Percentiles rank a stretch among this genome's conserved stretches.
These are phyloP conservation scores for Peucedramus taeniatus DNA, from an alignment of 2,113 vertebrate genomes.

Conservation along the genomic window DNA sequence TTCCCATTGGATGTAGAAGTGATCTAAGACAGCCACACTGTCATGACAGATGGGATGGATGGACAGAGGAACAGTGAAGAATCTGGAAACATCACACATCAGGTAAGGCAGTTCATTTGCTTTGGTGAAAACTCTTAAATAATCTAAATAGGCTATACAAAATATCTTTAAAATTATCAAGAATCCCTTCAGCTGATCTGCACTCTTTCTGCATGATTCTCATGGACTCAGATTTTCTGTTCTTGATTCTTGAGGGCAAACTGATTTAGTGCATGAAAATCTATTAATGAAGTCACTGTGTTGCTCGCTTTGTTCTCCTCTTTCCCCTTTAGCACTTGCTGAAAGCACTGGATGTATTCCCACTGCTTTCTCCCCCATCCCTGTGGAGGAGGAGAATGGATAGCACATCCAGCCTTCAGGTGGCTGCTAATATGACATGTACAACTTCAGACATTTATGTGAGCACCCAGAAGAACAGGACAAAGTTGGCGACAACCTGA, in stretches of 20 bases:
- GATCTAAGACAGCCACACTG: neutral
- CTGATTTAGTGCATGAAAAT: neutral
- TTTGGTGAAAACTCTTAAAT: neutral
- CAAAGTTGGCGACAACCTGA: neutral
- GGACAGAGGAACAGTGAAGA: neutral
- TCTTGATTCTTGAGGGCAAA: neutral
- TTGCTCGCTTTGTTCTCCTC: neutral
- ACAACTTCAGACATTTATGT: slow-evolving; percentile 16
- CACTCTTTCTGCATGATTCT: neutral
- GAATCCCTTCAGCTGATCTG: neutral
- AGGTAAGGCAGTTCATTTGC: neutral
- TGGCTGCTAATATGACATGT: slow-evolving; percentile 1
- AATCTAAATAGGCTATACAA: neutral
- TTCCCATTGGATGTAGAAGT: neutral
- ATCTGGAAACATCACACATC: neutral
- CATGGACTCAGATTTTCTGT: neutral
- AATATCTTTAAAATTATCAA: neutral
- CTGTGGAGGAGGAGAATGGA: neutral
- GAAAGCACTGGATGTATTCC: neutral
- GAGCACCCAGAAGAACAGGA: neutral
- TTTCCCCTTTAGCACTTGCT: neutral
- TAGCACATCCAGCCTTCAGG: neutral
- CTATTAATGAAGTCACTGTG: neutral
- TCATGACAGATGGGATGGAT: neutral
- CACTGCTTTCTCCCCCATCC: neutral